These are phyloP conservation scores for Pachypeltis micranthus DNA, from an alignment of 1,140 invertebrate species.

Conservation along the genomic window DNA sequence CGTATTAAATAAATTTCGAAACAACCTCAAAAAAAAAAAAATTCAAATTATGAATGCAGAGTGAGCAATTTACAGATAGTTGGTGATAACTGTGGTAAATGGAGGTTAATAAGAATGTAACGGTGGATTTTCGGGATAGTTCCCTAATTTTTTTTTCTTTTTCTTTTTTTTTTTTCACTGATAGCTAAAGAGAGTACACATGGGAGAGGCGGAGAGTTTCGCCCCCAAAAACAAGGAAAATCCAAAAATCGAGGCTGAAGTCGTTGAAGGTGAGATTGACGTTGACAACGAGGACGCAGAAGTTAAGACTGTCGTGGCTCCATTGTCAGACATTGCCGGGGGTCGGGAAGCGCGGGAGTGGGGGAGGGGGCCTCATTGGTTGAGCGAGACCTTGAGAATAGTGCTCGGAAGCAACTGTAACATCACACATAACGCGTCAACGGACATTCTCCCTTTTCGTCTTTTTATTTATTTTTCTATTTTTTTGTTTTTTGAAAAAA, in stretches of 20 bases:
- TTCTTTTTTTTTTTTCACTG: too few species aligned
- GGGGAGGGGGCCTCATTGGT: slow-evolving; percentile 46
- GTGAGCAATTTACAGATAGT: slow-evolving; percentile 28
- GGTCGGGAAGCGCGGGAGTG: slow-evolving; percentile 53
- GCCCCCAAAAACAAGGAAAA: neutral
- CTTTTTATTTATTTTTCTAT: neutral
- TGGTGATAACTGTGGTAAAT: too few species aligned
- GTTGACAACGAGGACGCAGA: slow-evolving; percentile 2
- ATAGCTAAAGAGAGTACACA: slow-evolving; percentile 21
- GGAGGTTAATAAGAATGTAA: too few species aligned
- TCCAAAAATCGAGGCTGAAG: neutral
- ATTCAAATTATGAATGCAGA: slow-evolving; percentile 19
- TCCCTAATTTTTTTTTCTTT: neutral
- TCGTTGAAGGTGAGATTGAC: neutral
- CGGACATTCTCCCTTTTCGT: neutral
- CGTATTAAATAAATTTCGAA: too few species aligned
- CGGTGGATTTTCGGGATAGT: too few species aligned
- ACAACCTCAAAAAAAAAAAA: too few species aligned
- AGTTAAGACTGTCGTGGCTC: slow-evolving; percentile 35
- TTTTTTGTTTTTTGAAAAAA: neutral
- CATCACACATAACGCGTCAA: slow-evolving; percentile 20
- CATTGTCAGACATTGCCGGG: slow-evolving; percentile 53
- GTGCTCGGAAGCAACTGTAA: slow-evolving; percentile 50
- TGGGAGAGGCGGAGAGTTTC: slow-evolving; percentile 22
- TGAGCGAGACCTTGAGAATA: slow-evolving; percentile 44